Evolutionary conservation across 2,797 vertebrate genomes (phyloP).

Genomic region (Peromyscus nudipes): DNA sequence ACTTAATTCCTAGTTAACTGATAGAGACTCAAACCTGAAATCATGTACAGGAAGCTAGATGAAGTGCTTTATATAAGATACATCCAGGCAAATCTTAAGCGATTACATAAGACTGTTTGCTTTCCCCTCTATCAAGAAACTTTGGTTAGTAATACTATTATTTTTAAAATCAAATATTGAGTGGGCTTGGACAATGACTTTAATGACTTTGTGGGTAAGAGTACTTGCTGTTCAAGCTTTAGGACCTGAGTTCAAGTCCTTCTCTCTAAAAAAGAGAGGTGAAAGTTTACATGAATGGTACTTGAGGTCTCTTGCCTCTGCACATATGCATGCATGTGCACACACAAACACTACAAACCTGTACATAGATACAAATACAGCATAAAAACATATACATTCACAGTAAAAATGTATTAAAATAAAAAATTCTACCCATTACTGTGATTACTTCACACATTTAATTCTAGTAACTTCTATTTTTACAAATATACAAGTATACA

Average conservation of each 20-base stretch:
- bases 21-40: no score
- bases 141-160: not conserved
- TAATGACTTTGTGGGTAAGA: not conserved
- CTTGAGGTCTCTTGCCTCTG: not conserved
- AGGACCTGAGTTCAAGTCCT: not conserved
- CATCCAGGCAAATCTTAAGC: not conserved
- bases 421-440: not conserved
- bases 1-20: no score
- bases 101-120: not conserved
- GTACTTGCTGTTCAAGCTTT: not conserved
- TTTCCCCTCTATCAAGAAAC: not conserved
- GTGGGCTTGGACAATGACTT: not conserved
- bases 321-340: not conserved
- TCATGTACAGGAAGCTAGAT: no score
- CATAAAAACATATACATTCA: not conserved
- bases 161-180: not conserved
- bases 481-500: not conserved
- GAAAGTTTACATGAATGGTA: not conserved
- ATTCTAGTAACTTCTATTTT: conserved; percentile 5
- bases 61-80: not conserved
- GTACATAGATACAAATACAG: not conserved
- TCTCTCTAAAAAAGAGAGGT: not conserved
- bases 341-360: not conserved
- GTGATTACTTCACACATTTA: conserved; percentile 7
- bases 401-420: not conserved